Evolutionary conservation across 2,113 vertebrate species (phyloP).

Genomic region (Hippocampus barbouri): DNA sequence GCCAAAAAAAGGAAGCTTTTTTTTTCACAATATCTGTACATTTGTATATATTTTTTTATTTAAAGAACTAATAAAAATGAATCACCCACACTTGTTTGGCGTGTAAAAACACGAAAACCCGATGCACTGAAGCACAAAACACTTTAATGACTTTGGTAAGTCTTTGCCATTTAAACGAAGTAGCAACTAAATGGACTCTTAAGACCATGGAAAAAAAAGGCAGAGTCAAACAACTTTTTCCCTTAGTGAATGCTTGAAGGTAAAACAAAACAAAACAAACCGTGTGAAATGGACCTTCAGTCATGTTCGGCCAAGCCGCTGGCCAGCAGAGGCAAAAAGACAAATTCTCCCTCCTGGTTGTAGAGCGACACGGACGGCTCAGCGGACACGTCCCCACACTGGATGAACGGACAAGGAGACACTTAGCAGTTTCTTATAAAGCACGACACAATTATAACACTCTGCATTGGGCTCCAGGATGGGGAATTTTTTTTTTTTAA

Average conservation of each 20-base stretch:
- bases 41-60: not conserved
- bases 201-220: not conserved
- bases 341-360: slow-evolving; percentile 59
- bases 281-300: slow-evolving; percentile 15
- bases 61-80: not conserved
- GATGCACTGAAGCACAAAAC: not conserved
- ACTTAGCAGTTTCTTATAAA: not conserved
- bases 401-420: slow-evolving; percentile 3
- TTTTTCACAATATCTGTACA: not conserved
- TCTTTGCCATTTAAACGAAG: not conserved
- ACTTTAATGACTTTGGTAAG: not conserved
- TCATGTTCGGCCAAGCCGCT: slow-evolving; percentile 80
- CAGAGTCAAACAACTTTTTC: not conserved
- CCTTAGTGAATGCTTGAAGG: not conserved
- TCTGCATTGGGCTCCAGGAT: too few species aligned
- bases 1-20: not conserved
- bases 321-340: slow-evolving; percentile 79
- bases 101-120: not conserved
- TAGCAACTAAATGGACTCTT: not conserved
- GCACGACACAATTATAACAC: not conserved
- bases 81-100: not conserved
- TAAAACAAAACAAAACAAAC: not conserved
- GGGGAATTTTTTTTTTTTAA: too few species aligned
- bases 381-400: slow-evolving; percentile 69
- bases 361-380: slow-evolving; percentile 78